phyloP scores from a whole-genome alignment of 2,888 invertebrate genomes.

The Zaprionus bogoriensis region DNA sequence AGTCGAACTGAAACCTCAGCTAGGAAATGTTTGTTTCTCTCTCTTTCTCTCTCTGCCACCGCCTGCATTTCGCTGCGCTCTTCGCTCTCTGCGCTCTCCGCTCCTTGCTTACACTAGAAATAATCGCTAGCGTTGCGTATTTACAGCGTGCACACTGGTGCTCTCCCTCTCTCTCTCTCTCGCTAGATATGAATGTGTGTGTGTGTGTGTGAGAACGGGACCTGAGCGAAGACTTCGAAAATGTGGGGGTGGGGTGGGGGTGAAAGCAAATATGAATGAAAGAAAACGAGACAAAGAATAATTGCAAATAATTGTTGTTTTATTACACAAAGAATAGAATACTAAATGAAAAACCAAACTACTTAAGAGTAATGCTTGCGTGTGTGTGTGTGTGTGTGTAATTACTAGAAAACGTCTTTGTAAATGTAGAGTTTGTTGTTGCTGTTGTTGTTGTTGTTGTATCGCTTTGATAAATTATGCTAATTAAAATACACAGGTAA shows the following conservation, averaged over 20 bases:
- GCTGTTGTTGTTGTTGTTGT: slow-evolving; percentile 43
- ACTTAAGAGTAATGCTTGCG: slow-evolving; percentile 62
- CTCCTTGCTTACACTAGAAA: slow-evolving; percentile 3
- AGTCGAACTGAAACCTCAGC: slow-evolving; percentile 72
- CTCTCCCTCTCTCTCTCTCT: slow-evolving; percentile 25
- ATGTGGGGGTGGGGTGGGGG: too few relatives aligned
- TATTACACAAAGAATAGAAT: slow-evolving; percentile 70
- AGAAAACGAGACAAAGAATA: slow-evolving; percentile 11
- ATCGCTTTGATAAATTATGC: slow-evolving; percentile 68
- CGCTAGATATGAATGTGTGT: slow-evolving; percentile 40
- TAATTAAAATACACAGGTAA: slow-evolving; percentile 78
- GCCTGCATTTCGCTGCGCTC: too few relatives aligned
- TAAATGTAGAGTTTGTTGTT: slow-evolving; percentile 65
- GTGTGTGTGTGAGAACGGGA: slow-evolving; percentile 11
- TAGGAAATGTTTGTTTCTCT: slow-evolving; percentile 54
- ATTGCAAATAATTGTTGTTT: slow-evolving; percentile 58
- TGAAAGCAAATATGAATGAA: neutral
- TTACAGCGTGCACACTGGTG: slow-evolving; percentile 65
- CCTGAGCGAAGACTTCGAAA: slow-evolving; percentile 22
- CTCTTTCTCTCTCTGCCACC: neutral
- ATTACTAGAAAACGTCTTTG: slow-evolving; percentile 78
- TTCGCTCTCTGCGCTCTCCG: neutral
- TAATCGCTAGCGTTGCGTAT: slow-evolving; percentile 9
- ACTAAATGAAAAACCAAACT: slow-evolving; percentile 75
- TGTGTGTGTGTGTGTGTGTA: slow-evolving; percentile 39